These are phyloP conservation scores for Philypnodon macrostomus DNA, from an alignment of 2,797 vertebrate genomes.

Conservation along the genomic window DNA sequence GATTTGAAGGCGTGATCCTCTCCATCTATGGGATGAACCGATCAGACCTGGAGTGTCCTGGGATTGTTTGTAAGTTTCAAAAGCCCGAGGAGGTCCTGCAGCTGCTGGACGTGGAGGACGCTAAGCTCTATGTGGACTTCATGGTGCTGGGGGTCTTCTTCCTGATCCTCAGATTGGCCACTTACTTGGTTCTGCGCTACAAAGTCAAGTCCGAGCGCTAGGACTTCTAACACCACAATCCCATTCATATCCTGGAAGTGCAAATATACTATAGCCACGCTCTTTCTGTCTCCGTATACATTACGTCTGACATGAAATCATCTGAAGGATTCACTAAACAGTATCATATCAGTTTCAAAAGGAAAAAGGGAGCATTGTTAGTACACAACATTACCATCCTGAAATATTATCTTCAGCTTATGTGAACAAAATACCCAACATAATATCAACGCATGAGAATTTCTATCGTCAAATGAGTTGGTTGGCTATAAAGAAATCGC, in stretches of 20 bases:
- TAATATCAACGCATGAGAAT: conserved; percentile 66
- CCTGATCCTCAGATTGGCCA: conserved; percentile 86
- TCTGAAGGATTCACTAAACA: conserved; percentile 35
- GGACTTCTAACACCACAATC: conserved; percentile 22
- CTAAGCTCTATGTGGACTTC: conserved; percentile 96
- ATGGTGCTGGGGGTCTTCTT: conserved; percentile 93
- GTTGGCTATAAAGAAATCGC: conserved; percentile 15
- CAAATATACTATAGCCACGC: conserved; percentile 34
- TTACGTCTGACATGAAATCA: conserved; percentile 24
- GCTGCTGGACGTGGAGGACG: conserved; percentile 91
- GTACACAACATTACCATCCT: conserved; percentile 19
- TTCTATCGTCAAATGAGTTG: conserved; percentile 40
- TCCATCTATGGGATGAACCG: conserved; percentile 98
- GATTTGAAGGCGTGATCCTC: conserved; percentile 95
- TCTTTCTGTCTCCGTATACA: conserved; percentile 35
- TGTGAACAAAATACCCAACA: conserved; percentile 36
- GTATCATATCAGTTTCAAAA: conserved; percentile 23
- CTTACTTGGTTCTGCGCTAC: conserved; percentile 94
- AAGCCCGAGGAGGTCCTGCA: conserved; percentile 89
- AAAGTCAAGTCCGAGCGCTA: conserved; percentile 96
- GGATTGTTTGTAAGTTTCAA: conserved; percentile 86
- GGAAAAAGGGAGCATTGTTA: conserved; percentile 16
- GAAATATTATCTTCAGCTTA: conserved; percentile 38
- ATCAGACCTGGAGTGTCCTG: conserved; percentile 86
- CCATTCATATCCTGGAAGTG: conserved; percentile 30